Evolutionary conservation across 2,113 vertebrate genomes (phyloP).

Genomic region (Polypterus bichir): DNA sequence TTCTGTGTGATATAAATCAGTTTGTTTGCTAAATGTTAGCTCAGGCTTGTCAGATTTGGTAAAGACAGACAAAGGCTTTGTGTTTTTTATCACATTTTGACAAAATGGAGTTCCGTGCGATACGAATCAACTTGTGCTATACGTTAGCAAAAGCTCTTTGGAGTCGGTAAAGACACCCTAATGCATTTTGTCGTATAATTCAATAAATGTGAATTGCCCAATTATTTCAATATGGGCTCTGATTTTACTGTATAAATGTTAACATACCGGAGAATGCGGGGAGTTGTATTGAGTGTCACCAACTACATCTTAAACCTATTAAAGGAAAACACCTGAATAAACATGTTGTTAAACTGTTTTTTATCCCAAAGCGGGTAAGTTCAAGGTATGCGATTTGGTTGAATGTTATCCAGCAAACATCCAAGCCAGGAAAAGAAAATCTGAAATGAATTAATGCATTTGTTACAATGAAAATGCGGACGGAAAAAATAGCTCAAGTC

Average conservation of each 20-base stretch:
- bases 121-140: too few relatives aligned
- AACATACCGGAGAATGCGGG: slow-evolving; percentile 2
- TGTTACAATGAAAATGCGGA: slow-evolving; percentile 68
- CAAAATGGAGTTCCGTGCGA: too few relatives aligned
- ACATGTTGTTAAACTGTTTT: slow-evolving; percentile 74
- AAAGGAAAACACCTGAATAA: slow-evolving; percentile 75
- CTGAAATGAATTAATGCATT: slow-evolving; percentile 77
- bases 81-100: too few relatives aligned
- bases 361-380: slow-evolving; percentile 75
- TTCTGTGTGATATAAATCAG: too few relatives aligned
- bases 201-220: slow-evolving; percentile 1
- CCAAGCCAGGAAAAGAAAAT: slow-evolving; percentile 66
- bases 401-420: slow-evolving; percentile 58
- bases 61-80: too few relatives aligned
- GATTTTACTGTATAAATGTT: slow-evolving; percentile 11
- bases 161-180: not conserved
- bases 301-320: slow-evolving; percentile 74
- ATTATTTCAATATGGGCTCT: slow-evolving; percentile 2
- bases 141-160: too few relatives aligned
- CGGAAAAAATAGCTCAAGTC: slow-evolving; percentile 61
- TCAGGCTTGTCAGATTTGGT: too few relatives aligned
- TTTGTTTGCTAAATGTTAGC: too few relatives aligned
- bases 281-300: slow-evolving; percentile 46
- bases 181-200: slow-evolving; percentile 7
- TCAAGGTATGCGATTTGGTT: slow-evolving; percentile 75